Percentiles rank a stretch among this genome's conserved stretches.
phyloP scores from a whole-genome alignment of 2,797 vertebrate genomes.

The Australoheros facetus region DNA sequence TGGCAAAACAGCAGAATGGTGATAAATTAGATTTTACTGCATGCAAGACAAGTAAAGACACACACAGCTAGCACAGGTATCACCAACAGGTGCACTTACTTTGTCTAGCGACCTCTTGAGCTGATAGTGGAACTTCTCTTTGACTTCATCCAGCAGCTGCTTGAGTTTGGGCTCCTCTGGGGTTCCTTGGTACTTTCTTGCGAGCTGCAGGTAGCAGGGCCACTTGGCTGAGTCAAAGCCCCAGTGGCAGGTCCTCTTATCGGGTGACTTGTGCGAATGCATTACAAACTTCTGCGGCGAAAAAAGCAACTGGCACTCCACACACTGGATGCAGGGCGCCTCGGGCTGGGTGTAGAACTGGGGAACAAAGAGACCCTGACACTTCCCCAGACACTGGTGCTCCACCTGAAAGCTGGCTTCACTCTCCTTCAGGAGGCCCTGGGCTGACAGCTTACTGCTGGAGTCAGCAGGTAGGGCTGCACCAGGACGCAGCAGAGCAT shows the following conservation, averaged over 20 bases:
- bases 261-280: constrained; percentile 95
- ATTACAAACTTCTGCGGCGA: constrained; percentile 97
- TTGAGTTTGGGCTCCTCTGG: constrained; percentile 88
- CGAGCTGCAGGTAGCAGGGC: constrained; percentile 97
- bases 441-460: constrained; percentile 83
- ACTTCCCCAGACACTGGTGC: constrained; percentile 97
- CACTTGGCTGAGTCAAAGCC: constrained; percentile 98
- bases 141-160: constrained; percentile 92
- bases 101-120: constrained; percentile 88
- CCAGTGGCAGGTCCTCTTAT: constrained; percentile 99
- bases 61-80: background rate
- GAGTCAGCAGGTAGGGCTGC: constrained; percentile 84
- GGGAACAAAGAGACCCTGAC: constrained; percentile 95
- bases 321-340: constrained; percentile 93
- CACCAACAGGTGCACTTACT: constrained; percentile 81
- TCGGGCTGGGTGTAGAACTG: constrained; percentile 93
- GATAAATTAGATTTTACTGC: constrained; percentile 1
- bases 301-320: constrained; percentile 96
- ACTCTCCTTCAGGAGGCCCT: constrained; percentile 89
- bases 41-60: constrained; percentile 13
- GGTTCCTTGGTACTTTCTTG: constrained; percentile 90
- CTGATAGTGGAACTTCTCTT: constrained; percentile 92
- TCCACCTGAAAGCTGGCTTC: constrained; percentile 96
- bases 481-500: constrained; percentile 91
- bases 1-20: background rate